Evolutionary conservation across 2,113 vertebrate species (phyloP), one percentile per base, ranked within the genome.

Genomic region (Agapornis roseicollis): DNA sequence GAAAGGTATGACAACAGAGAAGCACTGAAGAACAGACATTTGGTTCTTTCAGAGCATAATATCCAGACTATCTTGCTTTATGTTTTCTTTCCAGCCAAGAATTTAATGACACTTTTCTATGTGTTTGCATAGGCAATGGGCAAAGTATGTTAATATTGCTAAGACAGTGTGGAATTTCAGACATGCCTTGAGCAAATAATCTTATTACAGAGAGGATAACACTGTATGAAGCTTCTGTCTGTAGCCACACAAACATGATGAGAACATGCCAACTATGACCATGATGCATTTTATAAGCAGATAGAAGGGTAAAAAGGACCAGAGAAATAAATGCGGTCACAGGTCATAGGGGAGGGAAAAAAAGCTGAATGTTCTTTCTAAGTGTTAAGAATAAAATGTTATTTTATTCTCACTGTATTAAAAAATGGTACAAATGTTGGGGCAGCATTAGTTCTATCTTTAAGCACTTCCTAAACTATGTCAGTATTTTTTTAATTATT

Each of bases 21-120:
- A 88, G 35, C 35, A 29, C 89, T 91, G 63, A 90, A 94, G 85
- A 88, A 89, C 46, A 96, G 93, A 50, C 80, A 65, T 71, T 58
- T 77, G 66, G 70, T 64, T 95, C 85, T 93, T 93, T 70, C 92
- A 79, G 72, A 76, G 79, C 53, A 80, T 88, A 91, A 91, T 85
- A 52, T 52, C 61, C 52, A n/a, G 77, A 86, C 56, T 49, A 41
- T 72, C 72, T 73, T 91, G 72, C 69, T 87, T 85, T 79, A 82
- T 6, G 2, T 73, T 90, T 88, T 76, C 31, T 78, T 93, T 86
- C 74, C 68, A 80, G 16, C 31, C 60, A 7, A 39, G 20, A 70
- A 35, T 80, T 80, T 78, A 56, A 70, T 70, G 25, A 16, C 24
- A 33, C 49, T 71, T 71, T 18, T 65, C 19, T 6, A 13, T 8